Percentiles rank a stretch among this genome's conserved stretches.
Evolutionary conservation across 2,113 vertebrate genomes (phyloP).

Genomic region (Fulmarus glacialis): DNA sequence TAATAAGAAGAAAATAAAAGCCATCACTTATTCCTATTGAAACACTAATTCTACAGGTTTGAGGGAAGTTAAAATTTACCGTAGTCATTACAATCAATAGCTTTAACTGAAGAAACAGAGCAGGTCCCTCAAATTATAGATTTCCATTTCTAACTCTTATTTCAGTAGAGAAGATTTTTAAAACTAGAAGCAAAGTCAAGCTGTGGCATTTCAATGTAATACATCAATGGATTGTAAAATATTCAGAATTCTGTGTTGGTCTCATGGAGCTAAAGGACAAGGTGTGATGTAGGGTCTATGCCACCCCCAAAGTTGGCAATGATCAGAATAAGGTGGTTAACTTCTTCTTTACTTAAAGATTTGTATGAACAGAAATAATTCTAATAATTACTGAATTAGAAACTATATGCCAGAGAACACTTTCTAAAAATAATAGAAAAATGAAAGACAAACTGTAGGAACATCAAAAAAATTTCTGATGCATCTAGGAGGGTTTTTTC

Average conservation of each 20-base stretch:
- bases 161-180: not conserved
- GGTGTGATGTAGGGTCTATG: not conserved
- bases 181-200: not conserved
- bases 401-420: not conserved
- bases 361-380: not conserved
- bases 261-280: not conserved
- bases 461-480: not conserved
- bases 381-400: not conserved
- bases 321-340: not conserved
- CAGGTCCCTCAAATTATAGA: not conserved
- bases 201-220: not conserved
- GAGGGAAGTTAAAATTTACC: not conserved
- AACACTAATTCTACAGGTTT: not conserved
- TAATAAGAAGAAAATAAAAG: not conserved
- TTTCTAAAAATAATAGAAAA: conserved; percentile 8
- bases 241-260: not conserved
- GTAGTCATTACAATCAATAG: not conserved
- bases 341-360: not conserved
- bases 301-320: not conserved
- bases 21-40: not conserved
- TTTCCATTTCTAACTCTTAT: not conserved
- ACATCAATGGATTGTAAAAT: not conserved
- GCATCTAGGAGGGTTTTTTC: not conserved
- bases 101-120: not conserved
- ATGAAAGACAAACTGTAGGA: not conserved